A percentile compares a stretch with the other conserved stretches of the same genome.
Evolutionary conservation across 2,113 vertebrate species (phyloP).

Genomic region (Coptodon bakossiorum): DNA sequence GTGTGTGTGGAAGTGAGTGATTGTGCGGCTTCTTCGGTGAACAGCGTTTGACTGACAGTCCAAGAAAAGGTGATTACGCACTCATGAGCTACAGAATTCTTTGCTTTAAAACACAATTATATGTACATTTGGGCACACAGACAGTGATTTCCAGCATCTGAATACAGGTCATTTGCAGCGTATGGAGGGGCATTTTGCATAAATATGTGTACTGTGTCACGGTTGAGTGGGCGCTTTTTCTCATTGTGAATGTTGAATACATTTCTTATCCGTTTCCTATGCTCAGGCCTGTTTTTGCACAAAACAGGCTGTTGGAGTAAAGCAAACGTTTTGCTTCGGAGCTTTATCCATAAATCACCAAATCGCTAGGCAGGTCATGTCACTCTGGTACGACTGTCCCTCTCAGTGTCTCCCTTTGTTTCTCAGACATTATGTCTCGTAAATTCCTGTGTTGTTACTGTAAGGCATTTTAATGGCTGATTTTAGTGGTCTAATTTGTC

Average conservation of each 20-base stretch:
- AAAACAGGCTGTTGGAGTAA: background rate
- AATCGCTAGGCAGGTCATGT: constrained; percentile 48
- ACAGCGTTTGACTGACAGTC: constrained; percentile 8
- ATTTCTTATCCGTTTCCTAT: background rate
- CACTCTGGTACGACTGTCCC: background rate
- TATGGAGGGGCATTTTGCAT: background rate
- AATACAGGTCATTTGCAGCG: background rate
- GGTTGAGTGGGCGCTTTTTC: background rate
- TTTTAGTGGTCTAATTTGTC: constrained; percentile 21
- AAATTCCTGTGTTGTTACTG: background rate
- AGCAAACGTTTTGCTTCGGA: constrained; percentile 12
- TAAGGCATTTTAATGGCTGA: constrained; percentile 22
- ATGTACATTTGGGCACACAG: background rate
- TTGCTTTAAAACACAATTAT: constrained; percentile 4
- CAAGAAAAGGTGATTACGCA: background rate
- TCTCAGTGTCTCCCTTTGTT: background rate
- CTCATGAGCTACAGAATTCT: background rate
- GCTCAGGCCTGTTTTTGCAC: background rate
- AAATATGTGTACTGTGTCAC: constrained; percentile 1
- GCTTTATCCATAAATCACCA: constrained; percentile 28
- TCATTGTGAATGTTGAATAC: background rate
- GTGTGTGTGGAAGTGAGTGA: background rate
- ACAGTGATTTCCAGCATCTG: background rate
- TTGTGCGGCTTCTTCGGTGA: background rate
- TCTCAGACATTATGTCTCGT: background rate